Evolutionary conservation across 64 coral and sea anemone genomes (phyloP).

Genomic region (Montipora sp.): DNA sequence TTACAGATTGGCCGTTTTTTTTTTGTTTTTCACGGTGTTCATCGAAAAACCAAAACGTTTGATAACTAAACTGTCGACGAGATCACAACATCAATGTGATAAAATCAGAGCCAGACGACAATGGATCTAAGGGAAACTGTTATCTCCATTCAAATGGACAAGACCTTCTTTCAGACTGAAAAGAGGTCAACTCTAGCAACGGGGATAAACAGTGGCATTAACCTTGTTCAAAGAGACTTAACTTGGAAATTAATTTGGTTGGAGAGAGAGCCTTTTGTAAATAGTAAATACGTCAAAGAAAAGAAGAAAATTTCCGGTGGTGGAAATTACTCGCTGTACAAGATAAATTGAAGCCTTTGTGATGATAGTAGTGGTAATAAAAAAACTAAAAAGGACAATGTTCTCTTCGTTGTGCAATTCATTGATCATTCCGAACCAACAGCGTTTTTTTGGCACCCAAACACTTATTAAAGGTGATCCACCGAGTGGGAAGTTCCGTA

Average conservation of each 20-base stretch:
- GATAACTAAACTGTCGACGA: neutral
- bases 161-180: no score
- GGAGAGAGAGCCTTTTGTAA: neutral
- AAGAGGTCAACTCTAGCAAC: neutral
- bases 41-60: neutral
- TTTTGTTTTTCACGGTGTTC: neutral
- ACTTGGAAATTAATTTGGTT: neutral
- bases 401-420: no score
- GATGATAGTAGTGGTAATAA: neutral
- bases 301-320: neutral
- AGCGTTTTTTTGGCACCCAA: no score
- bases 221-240: slow-evolving; percentile 24
- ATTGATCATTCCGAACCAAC: no score
- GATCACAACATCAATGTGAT: neutral
- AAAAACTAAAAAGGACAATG: no score
- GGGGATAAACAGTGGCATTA: neutral
- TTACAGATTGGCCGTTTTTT: neutral
- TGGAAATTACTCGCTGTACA: neutral
- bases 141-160: no score
- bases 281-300: neutral
- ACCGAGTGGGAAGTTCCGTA: no score
- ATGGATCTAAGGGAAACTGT: no score
- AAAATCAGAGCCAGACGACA: neutral
- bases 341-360: neutral
- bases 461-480: no score